These are phyloP conservation scores for Petrolisthes cinctipes DNA, from an alignment of 2,888 invertebrate species.

Conservation along the genomic window DNA sequence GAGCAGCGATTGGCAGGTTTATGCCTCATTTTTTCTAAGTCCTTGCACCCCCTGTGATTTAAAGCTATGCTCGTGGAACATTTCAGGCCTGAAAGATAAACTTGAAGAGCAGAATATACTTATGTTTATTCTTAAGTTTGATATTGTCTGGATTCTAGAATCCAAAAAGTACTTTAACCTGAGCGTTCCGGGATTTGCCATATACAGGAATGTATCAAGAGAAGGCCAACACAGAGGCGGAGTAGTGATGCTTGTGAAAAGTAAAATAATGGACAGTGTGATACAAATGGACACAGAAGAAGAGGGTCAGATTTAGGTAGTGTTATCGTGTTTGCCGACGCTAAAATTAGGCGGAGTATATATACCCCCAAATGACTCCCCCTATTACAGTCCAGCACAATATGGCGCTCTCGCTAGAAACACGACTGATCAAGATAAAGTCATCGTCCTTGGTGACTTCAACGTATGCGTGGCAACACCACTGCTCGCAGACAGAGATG, in stretches of 20 bases:
- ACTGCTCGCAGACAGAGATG: too few relatives aligned
- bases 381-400: too few relatives aligned
- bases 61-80: slow-evolving; percentile 9
- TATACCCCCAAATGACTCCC: too few relatives aligned
- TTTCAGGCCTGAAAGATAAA: background rate
- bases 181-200: background rate
- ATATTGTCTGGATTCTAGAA: too few relatives aligned
- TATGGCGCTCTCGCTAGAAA: too few relatives aligned
- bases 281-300: background rate
- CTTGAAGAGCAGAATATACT: background rate
- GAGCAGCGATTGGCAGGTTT: slow-evolving; percentile 7
- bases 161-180: slow-evolving; percentile 16
- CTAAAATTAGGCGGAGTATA: too few relatives aligned
- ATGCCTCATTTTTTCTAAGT: slow-evolving; percentile 6
- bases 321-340: too few relatives aligned
- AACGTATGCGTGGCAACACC: too few relatives aligned
- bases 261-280: background rate
- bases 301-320: too few relatives aligned
- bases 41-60: background rate
- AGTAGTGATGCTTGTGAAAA: slow-evolving; percentile 22
- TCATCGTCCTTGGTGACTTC: too few relatives aligned
- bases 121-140: too few relatives aligned
- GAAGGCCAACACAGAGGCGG: background rate
- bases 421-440: too few relatives aligned
- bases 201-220: slow-evolving; percentile 3